A percentile compares a stretch with the other conserved stretches of the same genome.
Evolutionary conservation across 2,888 invertebrate species (phyloP).

Genomic region (Dysmachus trigonus): DNA sequence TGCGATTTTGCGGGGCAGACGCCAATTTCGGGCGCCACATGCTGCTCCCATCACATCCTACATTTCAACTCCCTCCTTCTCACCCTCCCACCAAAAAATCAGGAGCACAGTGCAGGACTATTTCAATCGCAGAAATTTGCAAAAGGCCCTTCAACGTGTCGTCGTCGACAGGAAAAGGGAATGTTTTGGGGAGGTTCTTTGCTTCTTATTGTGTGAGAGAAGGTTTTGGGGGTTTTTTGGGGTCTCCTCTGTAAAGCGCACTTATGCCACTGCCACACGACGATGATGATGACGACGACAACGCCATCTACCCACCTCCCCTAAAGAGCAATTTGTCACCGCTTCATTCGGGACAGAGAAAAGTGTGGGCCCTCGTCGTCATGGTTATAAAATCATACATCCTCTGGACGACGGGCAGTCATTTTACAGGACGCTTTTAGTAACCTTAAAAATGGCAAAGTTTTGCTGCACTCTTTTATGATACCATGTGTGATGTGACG

Average conservation of each 20-base stretch:
- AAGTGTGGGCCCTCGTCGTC: not conserved
- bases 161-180: not conserved
- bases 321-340: not conserved
- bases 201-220: not conserved
- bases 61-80: not conserved
- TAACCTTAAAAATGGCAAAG: not conserved
- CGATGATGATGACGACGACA: too few species aligned
- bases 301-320: not conserved
- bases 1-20: constrained; percentile 34
- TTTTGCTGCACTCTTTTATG: not conserved
- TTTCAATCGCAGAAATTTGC: constrained; percentile 9
- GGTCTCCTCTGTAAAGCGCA: not conserved
- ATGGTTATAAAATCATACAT: not conserved
- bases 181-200: not conserved
- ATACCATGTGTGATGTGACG: not conserved
- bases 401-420: not conserved
- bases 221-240: not conserved
- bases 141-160: not conserved
- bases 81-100: not conserved
- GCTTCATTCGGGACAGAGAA: not conserved
- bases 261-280: not conserved
- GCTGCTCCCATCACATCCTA: not conserved
- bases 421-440: not conserved
- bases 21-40: not conserved
- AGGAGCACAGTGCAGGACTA: not conserved